Evolutionary conservation across 2,888 invertebrate species (phyloP), one percentile per base, ranked within the genome.

Genomic region (Pharmacophagus antenor): DNA sequence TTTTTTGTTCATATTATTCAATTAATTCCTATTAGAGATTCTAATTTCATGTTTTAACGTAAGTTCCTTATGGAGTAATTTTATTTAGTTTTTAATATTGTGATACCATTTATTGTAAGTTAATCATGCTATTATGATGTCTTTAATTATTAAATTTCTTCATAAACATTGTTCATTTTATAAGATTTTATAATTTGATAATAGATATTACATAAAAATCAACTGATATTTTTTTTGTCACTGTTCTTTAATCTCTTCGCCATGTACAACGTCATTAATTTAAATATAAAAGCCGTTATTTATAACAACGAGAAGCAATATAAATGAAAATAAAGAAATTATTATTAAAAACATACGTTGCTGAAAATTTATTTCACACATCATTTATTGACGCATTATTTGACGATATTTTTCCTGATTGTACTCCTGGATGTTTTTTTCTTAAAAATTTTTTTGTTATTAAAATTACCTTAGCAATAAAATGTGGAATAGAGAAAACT

Each of bases 91-190:
- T 80, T 70, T 88, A 88, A 89, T 87, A 85, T 85, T 85, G 89
- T 89, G 89, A 89, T 89, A 89, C 89, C 88, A 88, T 87, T 84
- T 87, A 83, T 79, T 80, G 67, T 88, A 85, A 88, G 88, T 75
- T 51, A 79, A 79, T 72, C 79, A 77, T 80, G 77, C 77, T 79
- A 73, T 71, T 74, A 73, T 76, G 75, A 77, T 76, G 73, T 73
- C 72, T 80, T 73, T 80, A 78, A 79, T 75, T 84, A 82, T 77
- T 77, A 76, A 60, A 47, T 41, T 56, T 41, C 51, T 37, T 61
- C 51, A 37, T 61, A 60, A 49, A 42, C 44, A 58, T 58, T 81
- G 76, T 84, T 80, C 79, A 82, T 79, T 80, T 79, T 71, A 69
- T 76, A 77, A 76, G 73, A 74, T 72, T 71, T 70, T 72, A 77